Base-by-base conservation (phyloP, 2,113 vertebrate genomes). In the Zosterops lateralis region DNA sequence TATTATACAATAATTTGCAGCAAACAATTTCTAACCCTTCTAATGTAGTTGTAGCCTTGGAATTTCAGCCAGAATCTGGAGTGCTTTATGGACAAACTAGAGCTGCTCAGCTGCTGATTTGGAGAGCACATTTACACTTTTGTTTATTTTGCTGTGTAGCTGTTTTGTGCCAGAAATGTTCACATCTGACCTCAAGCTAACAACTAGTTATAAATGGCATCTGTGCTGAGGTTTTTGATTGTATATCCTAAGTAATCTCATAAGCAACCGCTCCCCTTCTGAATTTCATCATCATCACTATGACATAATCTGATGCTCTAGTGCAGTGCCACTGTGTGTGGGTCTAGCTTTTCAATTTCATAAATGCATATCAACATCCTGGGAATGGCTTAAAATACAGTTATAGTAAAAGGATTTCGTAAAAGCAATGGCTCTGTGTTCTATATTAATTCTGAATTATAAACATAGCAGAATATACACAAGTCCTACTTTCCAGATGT, bases 401-500 rank as follows among this genome's bases (percentile, higher is more conserved):
- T 67, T 79, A 54, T 0, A 85, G 89, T 80, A 85, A 83, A 93
- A 64, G 87, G 75, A 73, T 91, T 95, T 88, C 71, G 56, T 60
- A 73, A 83, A 91, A 91, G 87, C 40, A 62, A 22, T 45, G 44
- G 28, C 66, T 75, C 87, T 32, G 32, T 62, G 38, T 83, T 93
- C 87, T 89, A 36, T 89, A 77, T 83, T 93, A 84, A 85, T 87
- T 95, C 87, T 86, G 64, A 95, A 60, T 84, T 68, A 88, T 83
- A 95, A 96, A 91, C 81, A 72, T 50, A 79, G 71, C 57, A 91
- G 54, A 70, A 90, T 73, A 51, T 60, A 89, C 19, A 80, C 62
- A 76, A 87, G 74, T 80, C 71, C 78, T 90, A 56, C 82, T 87
- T 95, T 83, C 74, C 14, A 16, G 77, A 66, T 79, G 10, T 51